Evolutionary conservation across 2,113 vertebrate species (phyloP), one percentile per base, ranked within the genome.

Genomic region (Nothocercus nigrocapillus): DNA sequence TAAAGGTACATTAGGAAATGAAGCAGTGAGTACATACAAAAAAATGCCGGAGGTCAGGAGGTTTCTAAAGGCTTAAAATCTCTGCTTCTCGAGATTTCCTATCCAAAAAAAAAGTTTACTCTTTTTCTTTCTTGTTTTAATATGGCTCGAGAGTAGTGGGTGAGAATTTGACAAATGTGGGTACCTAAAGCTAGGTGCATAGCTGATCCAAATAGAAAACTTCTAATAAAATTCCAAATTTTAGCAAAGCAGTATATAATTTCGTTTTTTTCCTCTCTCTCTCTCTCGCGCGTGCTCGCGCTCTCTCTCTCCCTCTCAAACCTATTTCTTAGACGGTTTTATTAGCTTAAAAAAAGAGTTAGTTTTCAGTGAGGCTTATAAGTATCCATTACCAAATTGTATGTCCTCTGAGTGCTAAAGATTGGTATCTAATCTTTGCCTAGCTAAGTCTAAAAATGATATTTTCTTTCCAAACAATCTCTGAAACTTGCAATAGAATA

Each of bases 1-100:
- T 82, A 94, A 91, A 93, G 13, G 25, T 53, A 21, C 20, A 28
- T 78, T 94, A 82, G 83, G 93, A 63, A 89, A 76, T 45, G 76
- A 73, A 94, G 73, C 61, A 63, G 15, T 64, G 51, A 85, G 27
- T n/a, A 67, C 42, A 27, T 62, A 28, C 16, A 51, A 69, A 72
- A 81, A 82, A 27, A 70, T 64, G 38, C 51, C 58, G 73, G 22
- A 47, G 5, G 14, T n/a, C 47, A 58, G 73, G 27, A 47, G 4
- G 14, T 30, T 93, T 90, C 44, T 69, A 32, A 90, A 79, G 53
- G 49, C 28, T 74, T 85, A 77, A 88, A 28, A 67, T 75, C 45
- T 81, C 67, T 78, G 11, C 69, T 75, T n/a, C 12, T 90, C n/a
- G 62, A 62, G 45, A 30, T 45, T 87, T 63, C 20, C 11, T 49